Percentiles rank a stretch among this genome's conserved stretches.
phyloP scores from a whole-genome alignment of 2,888 invertebrate genomes.

The Protophormia terraenovae region DNA sequence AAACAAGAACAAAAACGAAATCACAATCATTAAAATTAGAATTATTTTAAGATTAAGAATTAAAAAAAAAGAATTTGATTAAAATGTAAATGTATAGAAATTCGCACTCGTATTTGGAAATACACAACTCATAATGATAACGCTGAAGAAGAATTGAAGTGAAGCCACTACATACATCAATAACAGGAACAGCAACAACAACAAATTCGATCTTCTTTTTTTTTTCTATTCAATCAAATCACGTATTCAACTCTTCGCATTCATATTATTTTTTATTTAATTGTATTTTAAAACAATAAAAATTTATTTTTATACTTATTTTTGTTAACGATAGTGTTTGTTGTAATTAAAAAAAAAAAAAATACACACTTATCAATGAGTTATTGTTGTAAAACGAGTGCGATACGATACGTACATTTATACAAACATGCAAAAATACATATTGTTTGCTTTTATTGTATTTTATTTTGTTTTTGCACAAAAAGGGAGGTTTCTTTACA shows the following conservation, averaged over 20 bases:
- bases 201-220: slow-evolving; percentile 1
- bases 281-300: not conserved
- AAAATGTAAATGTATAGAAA: not conserved
- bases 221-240: no score
- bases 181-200: not conserved
- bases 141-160: slow-evolving; percentile 32
- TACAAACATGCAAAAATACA: not conserved
- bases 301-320: not conserved
- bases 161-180: slow-evolving; percentile 1
- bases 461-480: slow-evolving; percentile 11
- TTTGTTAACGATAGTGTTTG: slow-evolving; percentile 40
- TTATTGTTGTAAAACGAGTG: not conserved
- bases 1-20: slow-evolving; percentile 36
- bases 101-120: slow-evolving; percentile 23
- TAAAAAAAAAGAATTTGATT: not conserved
- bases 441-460: slow-evolving; percentile 3
- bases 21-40: slow-evolving; percentile 37
- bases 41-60: slow-evolving; percentile 47
- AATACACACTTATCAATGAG: slow-evolving; percentile 40
- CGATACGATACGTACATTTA: not conserved
- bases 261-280: not conserved
- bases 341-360: slow-evolving; percentile 36
- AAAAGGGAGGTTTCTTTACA: slow-evolving; percentile 33
- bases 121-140: slow-evolving; percentile 46
- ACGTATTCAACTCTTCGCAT: not conserved